phyloP scores from a whole-genome alignment of 2,113 vertebrate genomes.

The Aldabrachelys gigantea region DNA sequence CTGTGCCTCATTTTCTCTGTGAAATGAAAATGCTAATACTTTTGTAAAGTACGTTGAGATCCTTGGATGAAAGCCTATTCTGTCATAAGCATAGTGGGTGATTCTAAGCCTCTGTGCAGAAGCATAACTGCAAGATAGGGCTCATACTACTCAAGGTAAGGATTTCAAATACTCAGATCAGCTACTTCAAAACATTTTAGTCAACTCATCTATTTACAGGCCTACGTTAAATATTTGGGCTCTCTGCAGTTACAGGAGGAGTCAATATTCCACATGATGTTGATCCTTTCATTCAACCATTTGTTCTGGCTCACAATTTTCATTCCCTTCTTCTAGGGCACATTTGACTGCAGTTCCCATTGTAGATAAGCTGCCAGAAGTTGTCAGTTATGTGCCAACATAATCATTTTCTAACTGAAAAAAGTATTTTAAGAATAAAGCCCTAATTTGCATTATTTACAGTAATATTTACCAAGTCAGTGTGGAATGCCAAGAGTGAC shows the following conservation, averaged over 20 bases:
- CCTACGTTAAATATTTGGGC: background rate
- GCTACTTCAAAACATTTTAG: background rate
- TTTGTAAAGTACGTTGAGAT: background rate
- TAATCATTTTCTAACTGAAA: background rate
- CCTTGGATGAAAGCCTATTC: background rate
- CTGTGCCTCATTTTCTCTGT: background rate
- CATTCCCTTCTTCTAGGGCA: background rate
- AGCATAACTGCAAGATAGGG: background rate
- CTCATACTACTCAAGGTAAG: background rate
- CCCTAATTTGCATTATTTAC: background rate
- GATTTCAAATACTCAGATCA: background rate
- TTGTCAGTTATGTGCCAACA: fast-evolving
- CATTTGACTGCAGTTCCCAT: background rate
- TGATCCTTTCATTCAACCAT: background rate
- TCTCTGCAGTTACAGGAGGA: background rate
- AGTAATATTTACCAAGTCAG: background rate
- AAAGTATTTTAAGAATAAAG: background rate
- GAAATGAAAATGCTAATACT: background rate
- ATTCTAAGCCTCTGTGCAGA: background rate
- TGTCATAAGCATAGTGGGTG: fast-evolving
- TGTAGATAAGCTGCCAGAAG: background rate
- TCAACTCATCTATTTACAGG: background rate
- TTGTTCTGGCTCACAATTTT: background rate
- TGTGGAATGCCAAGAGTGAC: background rate
- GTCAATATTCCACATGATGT: background rate